Base-by-base conservation (phyloP, 53 echinoderm and acorn worm genomes). In the Patiria pectinifera region DNA sequence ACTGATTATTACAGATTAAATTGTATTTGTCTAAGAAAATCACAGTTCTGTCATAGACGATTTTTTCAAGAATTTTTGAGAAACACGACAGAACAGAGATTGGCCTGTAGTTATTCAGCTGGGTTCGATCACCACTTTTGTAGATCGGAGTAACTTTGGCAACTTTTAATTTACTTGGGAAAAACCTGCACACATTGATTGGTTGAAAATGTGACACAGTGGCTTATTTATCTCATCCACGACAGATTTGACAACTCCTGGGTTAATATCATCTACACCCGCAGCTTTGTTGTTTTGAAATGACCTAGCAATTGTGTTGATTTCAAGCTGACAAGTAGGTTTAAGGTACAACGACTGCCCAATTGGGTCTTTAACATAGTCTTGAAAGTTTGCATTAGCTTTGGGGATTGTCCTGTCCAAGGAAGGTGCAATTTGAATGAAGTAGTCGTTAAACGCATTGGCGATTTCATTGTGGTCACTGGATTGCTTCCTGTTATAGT, bases 221-320 rank as follows among this genome's bases (percentile, higher is more conserved):
- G 89, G 89, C 21, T 19, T n/a, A 79, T 18, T 24, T 8, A 89
- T 89, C 12, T 78, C 24, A 60, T 23, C 11, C 26, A 77, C 49
- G 14, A 89, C 25, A 78, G 77, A 78, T 77, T 89, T 89, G 15
- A 89, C 26, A 1, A 79, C 26, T 35, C 79, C 62, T 13, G 89
- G 60, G 4, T 78, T 59, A 35, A 78, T 60, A 15, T 49, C 78
- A 22, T 89, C 89, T 48, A 78, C n/a, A 53, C 89, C 91, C 11
- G 91, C 81, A 13, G 91, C 8, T 69, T 91, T 91, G 23, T 91
- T 91, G 59, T 91, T 91, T 14, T 91, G 9, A 48, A 91, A 91
- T 6, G 78, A 78, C 5, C 7, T 4, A 6, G 49, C 60, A 60
- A 78, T 89, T 7, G 48, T 53, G 23, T 9, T 43, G 35, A 87